phyloP scores from a whole-genome alignment of 1,140 invertebrate species.

The Bombus sibiricus region DNA sequence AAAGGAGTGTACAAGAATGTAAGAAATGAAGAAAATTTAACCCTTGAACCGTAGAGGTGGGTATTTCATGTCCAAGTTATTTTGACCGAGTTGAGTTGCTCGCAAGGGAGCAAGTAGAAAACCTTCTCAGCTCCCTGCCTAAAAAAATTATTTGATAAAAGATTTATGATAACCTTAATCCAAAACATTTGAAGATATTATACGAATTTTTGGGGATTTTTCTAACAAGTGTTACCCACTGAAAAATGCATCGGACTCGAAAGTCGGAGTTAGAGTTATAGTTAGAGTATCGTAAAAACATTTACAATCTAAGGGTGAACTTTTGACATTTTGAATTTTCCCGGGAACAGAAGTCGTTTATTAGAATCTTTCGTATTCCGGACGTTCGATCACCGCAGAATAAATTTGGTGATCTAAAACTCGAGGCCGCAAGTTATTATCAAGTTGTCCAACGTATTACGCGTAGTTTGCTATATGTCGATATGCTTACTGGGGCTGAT shows the following conservation, averaged over 20 bases:
- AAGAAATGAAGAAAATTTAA: no score
- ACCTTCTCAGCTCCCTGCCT: no score
- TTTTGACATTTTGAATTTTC: not conserved
- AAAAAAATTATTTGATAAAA: no score
- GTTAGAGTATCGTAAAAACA: not conserved
- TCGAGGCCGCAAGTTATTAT: slow-evolving; percentile 39
- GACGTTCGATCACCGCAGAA: slow-evolving; percentile 24
- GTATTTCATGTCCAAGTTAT: no score
- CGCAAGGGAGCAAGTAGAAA: no score
- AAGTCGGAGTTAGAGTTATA: no score
- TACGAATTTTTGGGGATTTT: no score
- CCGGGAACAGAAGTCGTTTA: not conserved
- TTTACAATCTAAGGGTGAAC: not conserved
- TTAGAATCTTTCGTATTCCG: not conserved
- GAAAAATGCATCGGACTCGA: no score
- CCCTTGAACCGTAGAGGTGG: no score
- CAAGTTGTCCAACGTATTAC: slow-evolving; percentile 30
- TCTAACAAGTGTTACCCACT: no score
- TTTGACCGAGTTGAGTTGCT: no score
- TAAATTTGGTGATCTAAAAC: slow-evolving; percentile 36
- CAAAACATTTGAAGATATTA: no score
- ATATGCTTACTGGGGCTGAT: slow-evolving; percentile 29
- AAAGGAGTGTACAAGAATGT: not conserved
- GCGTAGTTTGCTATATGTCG: not conserved
- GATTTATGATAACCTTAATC: not conserved